Conservation (phyloP, 2,113 vertebrate species). For the Edolisoma coerulescens region DNA sequence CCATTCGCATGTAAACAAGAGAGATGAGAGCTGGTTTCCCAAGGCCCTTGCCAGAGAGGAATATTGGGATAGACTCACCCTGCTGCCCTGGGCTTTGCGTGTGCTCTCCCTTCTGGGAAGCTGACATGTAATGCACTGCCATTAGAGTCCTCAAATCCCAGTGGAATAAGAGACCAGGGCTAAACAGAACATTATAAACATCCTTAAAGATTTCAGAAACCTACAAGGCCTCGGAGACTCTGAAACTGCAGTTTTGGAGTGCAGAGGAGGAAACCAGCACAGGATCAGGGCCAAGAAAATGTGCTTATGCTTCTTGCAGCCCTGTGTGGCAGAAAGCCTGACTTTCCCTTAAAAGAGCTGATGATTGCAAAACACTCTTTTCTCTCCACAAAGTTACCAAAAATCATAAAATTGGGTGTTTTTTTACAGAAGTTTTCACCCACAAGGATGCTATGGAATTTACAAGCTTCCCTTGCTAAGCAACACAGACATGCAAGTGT, state of each 20-base stretch:
- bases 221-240: neutral
- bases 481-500: neutral
- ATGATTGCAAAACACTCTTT: neutral
- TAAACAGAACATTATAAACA: neutral
- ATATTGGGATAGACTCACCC: neutral
- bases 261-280: neutral
- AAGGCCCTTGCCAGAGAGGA: neutral
- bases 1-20: neutral
- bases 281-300: neutral
- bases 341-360: neutral
- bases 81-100: neutral
- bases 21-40: neutral
- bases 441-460: neutral
- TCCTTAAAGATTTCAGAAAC: neutral
- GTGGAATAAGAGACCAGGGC: neutral
- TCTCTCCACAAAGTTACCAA: neutral
- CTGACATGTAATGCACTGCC: neutral
- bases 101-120: neutral
- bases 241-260: neutral
- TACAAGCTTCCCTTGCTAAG: neutral
- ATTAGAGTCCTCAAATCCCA: neutral
- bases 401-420: fast-evolving
- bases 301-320: neutral
- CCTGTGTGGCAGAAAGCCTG: neutral
- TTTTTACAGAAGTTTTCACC: neutral